Conservation (phyloP, 2,113 vertebrate genomes). For the Cochlearius cochlearius region DNA sequence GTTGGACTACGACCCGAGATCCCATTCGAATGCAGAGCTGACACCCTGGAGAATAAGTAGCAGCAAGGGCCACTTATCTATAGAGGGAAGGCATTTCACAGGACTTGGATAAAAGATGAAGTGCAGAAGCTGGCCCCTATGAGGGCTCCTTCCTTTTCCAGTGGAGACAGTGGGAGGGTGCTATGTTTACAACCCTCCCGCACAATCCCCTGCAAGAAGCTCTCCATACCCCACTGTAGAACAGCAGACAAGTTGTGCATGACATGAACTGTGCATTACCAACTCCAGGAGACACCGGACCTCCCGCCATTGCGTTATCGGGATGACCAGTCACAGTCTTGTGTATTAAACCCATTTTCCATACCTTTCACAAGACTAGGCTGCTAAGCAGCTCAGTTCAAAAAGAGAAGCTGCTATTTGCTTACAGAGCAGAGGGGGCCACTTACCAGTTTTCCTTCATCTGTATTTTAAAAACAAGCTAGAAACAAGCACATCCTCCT, state of each 20-base stretch:
- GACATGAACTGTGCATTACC: background rate
- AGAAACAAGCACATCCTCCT: background rate
- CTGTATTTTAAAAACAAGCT: background rate
- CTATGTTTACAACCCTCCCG: background rate
- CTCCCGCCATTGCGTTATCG: rapidly evolving
- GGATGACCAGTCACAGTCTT: background rate
- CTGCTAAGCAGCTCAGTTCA: background rate
- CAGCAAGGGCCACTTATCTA: background rate
- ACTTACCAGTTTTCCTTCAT: background rate
- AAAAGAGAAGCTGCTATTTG: background rate
- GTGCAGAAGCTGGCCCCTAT: background rate
- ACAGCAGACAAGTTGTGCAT: background rate
- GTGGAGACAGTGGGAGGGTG: background rate
- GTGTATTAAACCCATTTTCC: background rate
- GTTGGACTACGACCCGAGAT: background rate
- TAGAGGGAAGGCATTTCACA: background rate
- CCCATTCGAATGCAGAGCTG: background rate
- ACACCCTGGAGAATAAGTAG: background rate
- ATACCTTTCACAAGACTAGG: background rate
- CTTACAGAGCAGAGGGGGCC: background rate
- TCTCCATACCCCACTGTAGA: background rate
- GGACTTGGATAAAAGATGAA: too few relatives aligned
- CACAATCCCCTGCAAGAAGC: background rate
- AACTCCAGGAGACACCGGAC: background rate
- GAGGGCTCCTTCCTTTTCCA: background rate